phyloP scores from a whole-genome alignment of 2,888 invertebrate species.

The Parasteatoda lunata region DNA sequence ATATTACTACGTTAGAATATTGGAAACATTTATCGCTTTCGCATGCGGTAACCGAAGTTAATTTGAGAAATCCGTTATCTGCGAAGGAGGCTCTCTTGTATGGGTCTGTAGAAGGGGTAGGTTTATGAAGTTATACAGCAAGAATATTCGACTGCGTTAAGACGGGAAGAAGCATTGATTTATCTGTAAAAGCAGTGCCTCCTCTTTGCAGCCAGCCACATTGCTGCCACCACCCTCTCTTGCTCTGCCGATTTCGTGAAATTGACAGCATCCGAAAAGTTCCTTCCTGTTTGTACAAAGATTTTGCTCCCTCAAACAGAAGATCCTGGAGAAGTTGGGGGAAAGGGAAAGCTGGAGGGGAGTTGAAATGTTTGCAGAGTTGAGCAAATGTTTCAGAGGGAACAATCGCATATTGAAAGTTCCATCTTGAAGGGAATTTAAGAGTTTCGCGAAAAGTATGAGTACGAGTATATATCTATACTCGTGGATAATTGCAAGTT shows the following conservation, averaged over 20 bases:
- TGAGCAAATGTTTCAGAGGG: slow-evolving; percentile 18
- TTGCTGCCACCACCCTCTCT: neutral
- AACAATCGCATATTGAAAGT: slow-evolving; percentile 43
- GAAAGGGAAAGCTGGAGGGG: neutral
- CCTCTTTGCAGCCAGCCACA: neutral
- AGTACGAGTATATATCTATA: too few relatives aligned
- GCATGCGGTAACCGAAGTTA: slow-evolving; percentile 67
- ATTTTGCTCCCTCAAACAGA: slow-evolving; percentile 25
- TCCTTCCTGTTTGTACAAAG: slow-evolving; percentile 55
- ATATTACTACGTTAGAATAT: slow-evolving; percentile 50
- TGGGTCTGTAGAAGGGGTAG: neutral
- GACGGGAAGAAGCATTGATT: slow-evolving; percentile 53
- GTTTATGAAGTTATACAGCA: slow-evolving; percentile 51
- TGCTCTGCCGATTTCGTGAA: slow-evolving; percentile 33
- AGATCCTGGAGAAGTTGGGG: slow-evolving; percentile 20
- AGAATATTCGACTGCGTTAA: slow-evolving; percentile 3
- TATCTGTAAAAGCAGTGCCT: slow-evolving; percentile 45
- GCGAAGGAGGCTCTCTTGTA: neutral
- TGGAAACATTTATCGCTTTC: slow-evolving; percentile 63
- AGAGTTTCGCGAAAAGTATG: too few relatives aligned
- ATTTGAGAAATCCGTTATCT: slow-evolving; percentile 67
- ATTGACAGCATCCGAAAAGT: slow-evolving; percentile 59
- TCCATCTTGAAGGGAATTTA: neutral
- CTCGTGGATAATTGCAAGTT: too few relatives aligned
- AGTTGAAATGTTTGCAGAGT: neutral